These are phyloP conservation scores for Clunio marinus DNA, from an alignment of 2,888 invertebrate species.

Conservation along the genomic window DNA sequence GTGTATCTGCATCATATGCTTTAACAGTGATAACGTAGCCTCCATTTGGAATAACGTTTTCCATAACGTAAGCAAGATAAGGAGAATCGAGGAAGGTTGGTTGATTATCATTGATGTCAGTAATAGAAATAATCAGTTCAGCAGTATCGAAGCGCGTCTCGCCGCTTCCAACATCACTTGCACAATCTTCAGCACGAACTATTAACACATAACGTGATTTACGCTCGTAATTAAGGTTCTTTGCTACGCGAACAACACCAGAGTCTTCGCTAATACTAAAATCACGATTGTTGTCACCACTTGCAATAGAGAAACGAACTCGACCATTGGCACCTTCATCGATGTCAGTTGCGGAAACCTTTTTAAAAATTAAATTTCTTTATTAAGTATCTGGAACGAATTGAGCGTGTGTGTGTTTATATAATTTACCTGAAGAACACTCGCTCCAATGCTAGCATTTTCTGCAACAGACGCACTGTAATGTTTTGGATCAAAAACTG, in stretches of 20 bases:
- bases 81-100: conserved; percentile 94
- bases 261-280: conserved; percentile 89
- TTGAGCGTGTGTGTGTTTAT: conserved; percentile 14
- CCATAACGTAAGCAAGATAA: conserved; percentile 88
- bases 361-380: too few species aligned
- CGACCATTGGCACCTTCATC: conserved; percentile 88
- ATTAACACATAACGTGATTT: conserved; percentile 77
- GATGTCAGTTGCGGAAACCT: conserved; percentile 84
- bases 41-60: conserved; percentile 77
- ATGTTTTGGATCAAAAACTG: conserved; percentile 82
- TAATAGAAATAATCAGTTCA: conserved; percentile 76
- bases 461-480: conserved; percentile 88
- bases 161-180: conserved; percentile 60
- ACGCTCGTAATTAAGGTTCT: conserved; percentile 89
- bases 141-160: conserved; percentile 67
- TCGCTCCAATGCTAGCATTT: conserved; percentile 89
- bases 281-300: conserved; percentile 86
- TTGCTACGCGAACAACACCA: conserved; percentile 84
- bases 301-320: conserved; percentile 82
- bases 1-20: conserved; percentile 87
- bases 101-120: conserved; percentile 90
- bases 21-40: conserved; percentile 78
- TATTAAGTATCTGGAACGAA: conserved; percentile 18
- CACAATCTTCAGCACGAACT: conserved; percentile 84
- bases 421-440: conserved; percentile 69